Conservation (phyloP, 2,888 invertebrate species). For the Clivina fossor region DNA sequence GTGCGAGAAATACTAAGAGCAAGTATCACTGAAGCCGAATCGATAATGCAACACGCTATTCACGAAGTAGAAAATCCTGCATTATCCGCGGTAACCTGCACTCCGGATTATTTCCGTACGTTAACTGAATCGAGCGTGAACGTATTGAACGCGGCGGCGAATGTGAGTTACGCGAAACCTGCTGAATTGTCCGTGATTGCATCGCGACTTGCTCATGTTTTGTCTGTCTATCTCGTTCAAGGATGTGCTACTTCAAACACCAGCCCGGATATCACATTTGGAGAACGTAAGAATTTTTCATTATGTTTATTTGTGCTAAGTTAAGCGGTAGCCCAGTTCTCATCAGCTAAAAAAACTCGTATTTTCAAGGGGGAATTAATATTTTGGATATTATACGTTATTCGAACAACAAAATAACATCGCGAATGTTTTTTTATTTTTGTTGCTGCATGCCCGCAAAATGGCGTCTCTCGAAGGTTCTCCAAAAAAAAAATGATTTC, state of each 20-base stretch:
- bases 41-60: constrained; percentile 48
- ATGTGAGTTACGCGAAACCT: constrained; percentile 50
- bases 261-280: constrained; percentile 67
- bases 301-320: no score
- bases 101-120: constrained; percentile 62
- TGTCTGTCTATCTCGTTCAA: constrained; percentile 65
- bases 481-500: no score
- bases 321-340: no score
- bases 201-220: constrained; percentile 59
- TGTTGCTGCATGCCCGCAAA: no score
- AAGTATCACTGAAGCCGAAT: constrained; percentile 49
- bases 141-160: constrained; percentile 50
- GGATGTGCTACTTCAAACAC: constrained; percentile 79
- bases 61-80: constrained; percentile 69
- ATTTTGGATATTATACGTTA: no score
- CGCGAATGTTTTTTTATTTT: no score
- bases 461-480: no score
- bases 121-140: constrained; percentile 52
- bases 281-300: constrained; percentile 59
- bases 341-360: no score
- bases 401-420: no score
- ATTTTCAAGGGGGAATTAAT: no score
- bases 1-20: constrained; percentile 43
- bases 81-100: constrained; percentile 64
- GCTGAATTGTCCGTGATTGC: constrained; percentile 51